Evolutionary conservation across 2,888 invertebrate genomes (phyloP).

Genomic region (Morpho helenor): DNA sequence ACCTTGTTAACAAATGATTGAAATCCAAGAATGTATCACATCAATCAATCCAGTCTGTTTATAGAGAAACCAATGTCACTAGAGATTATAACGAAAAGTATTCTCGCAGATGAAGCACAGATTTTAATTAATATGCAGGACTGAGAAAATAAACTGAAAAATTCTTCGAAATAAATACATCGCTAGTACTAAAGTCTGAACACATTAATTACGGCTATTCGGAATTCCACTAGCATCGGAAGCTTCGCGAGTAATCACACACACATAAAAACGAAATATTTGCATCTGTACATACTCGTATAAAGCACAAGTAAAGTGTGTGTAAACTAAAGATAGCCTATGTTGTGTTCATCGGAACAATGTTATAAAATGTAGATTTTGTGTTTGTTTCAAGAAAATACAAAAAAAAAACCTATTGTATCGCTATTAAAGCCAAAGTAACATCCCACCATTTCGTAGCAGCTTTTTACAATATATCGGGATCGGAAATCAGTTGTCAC

Average conservation of each 20-base stretch:
- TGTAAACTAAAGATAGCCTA: background rate
- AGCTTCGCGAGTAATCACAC: conserved; percentile 57
- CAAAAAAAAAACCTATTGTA: too few species aligned
- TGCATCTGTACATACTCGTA: conserved; percentile 12
- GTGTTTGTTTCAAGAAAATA: background rate
- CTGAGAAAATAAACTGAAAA: conserved; percentile 5
- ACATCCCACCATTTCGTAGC: too few species aligned
- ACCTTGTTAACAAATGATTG: too few species aligned
- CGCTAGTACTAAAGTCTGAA: conserved; percentile 40
- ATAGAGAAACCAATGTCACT: too few species aligned
- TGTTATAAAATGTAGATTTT: background rate
- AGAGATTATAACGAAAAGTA: too few species aligned
- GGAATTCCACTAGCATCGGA: conserved; percentile 64
- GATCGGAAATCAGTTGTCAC: too few species aligned
- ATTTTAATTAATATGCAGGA: too few species aligned
- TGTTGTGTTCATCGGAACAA: conserved; percentile 2
- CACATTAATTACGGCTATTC: conserved; percentile 70
- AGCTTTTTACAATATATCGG: too few species aligned
- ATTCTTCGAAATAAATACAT: conserved; percentile 12
- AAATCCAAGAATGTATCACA: too few species aligned
- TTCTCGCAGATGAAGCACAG: too few species aligned
- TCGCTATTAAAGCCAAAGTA: too few species aligned
- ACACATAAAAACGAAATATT: conserved; percentile 41
- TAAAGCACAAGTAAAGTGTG: background rate
- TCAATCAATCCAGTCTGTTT: too few species aligned